Conservation (phyloP, 2,113 vertebrate genomes). For the Emberiza fucata region DNA sequence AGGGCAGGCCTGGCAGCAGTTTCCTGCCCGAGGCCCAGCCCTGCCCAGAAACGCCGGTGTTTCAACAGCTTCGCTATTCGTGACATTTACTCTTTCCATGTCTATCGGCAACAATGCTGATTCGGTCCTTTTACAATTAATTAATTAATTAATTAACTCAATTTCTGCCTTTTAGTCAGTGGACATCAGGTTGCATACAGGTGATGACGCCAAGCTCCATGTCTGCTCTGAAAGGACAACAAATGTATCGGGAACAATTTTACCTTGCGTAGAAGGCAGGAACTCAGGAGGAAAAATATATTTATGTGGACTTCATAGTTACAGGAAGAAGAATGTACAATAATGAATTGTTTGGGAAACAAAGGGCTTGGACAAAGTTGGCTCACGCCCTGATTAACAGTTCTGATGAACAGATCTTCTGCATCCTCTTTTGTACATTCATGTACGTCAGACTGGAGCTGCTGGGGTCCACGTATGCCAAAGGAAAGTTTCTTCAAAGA, state of each 20-base stretch:
- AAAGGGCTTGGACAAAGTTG: neutral
- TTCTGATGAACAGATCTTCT: neutral
- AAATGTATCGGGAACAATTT: neutral
- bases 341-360: neutral
- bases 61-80: neutral
- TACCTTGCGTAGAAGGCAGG: neutral
- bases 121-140: neutral
- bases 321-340: neutral
- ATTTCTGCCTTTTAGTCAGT: neutral
- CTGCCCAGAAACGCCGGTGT: accelerated
- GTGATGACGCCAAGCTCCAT: neutral
- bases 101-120: neutral
- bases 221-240: neutral
- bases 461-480: accelerated
- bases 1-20: neutral
- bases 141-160: too few relatives aligned
- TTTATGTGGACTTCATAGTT: neutral
- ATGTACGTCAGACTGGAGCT: accelerated
- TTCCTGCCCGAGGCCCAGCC: too few relatives aligned
- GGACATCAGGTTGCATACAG: too few relatives aligned
- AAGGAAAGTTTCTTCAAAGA: neutral
- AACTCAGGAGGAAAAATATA: neutral
- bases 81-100: neutral
- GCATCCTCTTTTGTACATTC: neutral
- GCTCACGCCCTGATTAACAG: neutral